Conservation (phyloP, 2,888 invertebrate species). For the Cephus runcator region DNA sequence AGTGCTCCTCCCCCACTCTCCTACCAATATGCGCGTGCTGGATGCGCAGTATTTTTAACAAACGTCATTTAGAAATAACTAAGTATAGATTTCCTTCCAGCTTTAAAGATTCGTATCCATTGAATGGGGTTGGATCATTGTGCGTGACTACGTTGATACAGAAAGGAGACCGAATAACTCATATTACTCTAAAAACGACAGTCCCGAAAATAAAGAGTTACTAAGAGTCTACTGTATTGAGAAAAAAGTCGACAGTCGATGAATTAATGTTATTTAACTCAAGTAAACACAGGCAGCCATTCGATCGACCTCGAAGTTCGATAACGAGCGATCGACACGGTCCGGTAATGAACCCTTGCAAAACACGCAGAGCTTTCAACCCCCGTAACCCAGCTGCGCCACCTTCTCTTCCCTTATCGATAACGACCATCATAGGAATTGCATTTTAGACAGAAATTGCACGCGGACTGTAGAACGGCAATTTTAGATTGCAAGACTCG, state of each 20-base stretch:
- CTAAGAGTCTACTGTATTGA: too few species aligned
- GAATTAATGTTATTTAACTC: background rate
- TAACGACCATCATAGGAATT: slow-evolving; percentile 28
- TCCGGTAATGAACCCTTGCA: background rate
- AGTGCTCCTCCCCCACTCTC: too few species aligned
- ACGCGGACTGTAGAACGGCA: background rate
- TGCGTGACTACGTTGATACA: too few species aligned
- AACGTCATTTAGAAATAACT: too few species aligned
- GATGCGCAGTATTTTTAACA: too few species aligned
- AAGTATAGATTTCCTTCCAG: too few species aligned
- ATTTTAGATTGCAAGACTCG: background rate
- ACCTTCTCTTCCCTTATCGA: slow-evolving; percentile 22
- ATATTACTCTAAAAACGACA: too few species aligned
- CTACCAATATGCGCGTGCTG: too few species aligned
- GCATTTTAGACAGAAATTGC: slow-evolving; percentile 12
- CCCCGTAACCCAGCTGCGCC: slow-evolving; percentile 2
- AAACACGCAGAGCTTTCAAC: background rate
- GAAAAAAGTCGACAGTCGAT: background rate
- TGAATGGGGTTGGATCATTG: too few species aligned
- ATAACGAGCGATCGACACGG: background rate
- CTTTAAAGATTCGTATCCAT: too few species aligned
- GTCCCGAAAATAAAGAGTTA: too few species aligned
- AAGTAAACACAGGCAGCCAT: background rate
- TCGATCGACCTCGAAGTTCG: background rate
- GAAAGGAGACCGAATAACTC: too few species aligned